Conservation (phyloP, 30 jellyfish, hydroid and myxozoan genomes). For the Aurelia aurita complex sp. Pacific region DNA sequence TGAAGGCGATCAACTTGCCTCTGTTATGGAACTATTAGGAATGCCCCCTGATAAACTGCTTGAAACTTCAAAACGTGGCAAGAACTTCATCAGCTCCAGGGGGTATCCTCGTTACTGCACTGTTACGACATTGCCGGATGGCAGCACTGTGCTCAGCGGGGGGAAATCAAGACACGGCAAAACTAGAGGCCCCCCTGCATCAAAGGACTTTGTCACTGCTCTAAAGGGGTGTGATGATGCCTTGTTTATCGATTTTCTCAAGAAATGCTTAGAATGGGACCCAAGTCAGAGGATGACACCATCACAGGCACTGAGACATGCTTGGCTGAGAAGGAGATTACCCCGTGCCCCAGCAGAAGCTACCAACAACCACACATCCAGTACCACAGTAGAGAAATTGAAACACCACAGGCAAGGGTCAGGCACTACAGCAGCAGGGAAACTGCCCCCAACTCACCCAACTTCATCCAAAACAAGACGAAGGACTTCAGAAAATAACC, state of each 20-base stretch:
- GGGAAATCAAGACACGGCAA: conserved; percentile 96
- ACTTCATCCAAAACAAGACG: conserved; percentile 88
- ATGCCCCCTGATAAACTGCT: conserved; percentile 92
- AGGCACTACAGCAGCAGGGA: conserved; percentile 72
- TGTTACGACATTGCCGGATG: conserved; percentile 91
- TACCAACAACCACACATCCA: conserved; percentile 37
- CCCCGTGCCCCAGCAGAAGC: conserved; percentile 95
- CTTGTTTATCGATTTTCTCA: conserved; percentile 84
- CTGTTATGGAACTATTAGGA: conserved; percentile 89
- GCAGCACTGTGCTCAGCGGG: conserved; percentile 89
- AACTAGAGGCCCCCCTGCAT: conserved; percentile 95
- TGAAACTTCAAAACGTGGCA: conserved; percentile 83
- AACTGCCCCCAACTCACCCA: conserved; percentile 65
- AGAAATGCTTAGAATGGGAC: conserved; percentile 96
- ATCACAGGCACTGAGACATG: conserved; percentile 89
- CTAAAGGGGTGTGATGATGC: conserved; percentile 94
- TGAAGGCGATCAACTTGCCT: conserved; percentile 94
- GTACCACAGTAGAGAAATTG: conserved; percentile 62
- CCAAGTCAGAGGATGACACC: conserved; percentile 96
- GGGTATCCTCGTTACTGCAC: conserved; percentile 97
- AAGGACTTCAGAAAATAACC: conserved; percentile 85
- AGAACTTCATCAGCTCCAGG: conserved; percentile 91
- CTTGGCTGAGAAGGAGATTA: conserved; percentile 91
- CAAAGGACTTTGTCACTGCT: conserved; percentile 95
- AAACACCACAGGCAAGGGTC: conserved; percentile 90